Percentiles rank a stretch among this genome's conserved stretches.
phyloP scores from a whole-genome alignment of 2,888 invertebrate genomes.

The Leptopilina syphax region DNA sequence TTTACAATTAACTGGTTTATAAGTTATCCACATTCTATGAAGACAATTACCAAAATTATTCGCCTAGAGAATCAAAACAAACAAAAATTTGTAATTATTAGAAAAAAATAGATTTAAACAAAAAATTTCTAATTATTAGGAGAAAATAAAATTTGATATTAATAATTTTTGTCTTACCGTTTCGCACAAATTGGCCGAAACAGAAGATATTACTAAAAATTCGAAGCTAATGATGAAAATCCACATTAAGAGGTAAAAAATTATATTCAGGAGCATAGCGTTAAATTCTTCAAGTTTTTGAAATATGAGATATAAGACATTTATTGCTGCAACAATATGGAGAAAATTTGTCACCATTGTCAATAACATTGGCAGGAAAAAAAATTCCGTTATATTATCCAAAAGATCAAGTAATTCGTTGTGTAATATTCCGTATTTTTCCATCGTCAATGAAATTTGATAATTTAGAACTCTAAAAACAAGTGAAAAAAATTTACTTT shows the following conservation, averaged over 20 bases:
- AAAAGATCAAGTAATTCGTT: background rate
- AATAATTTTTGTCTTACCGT: background rate
- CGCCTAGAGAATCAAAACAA: background rate
- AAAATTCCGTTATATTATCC: background rate
- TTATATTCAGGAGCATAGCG: background rate
- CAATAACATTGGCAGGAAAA: background rate
- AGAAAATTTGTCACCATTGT: background rate
- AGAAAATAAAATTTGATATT: no score
- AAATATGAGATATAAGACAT: background rate
- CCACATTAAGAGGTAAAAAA: background rate
- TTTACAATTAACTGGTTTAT: background rate
- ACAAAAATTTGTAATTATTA: no score
- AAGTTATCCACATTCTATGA: background rate
- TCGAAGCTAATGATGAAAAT: background rate
- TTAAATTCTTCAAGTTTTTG: background rate
- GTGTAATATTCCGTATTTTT: background rate
- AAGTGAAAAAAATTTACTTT: no score
- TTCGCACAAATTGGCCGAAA: background rate
- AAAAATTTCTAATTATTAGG: no score
- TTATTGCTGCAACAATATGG: background rate
- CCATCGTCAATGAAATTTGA: background rate
- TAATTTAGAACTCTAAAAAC: background rate
- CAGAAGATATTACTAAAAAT: background rate
- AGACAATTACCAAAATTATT: slow-evolving; percentile 1
- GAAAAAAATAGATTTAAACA: no score